Percentiles rank a stretch among this genome's conserved stretches.
Evolutionary conservation across 2,888 invertebrate species (phyloP).

Genomic region (Drosophila subquinaria): DNA sequence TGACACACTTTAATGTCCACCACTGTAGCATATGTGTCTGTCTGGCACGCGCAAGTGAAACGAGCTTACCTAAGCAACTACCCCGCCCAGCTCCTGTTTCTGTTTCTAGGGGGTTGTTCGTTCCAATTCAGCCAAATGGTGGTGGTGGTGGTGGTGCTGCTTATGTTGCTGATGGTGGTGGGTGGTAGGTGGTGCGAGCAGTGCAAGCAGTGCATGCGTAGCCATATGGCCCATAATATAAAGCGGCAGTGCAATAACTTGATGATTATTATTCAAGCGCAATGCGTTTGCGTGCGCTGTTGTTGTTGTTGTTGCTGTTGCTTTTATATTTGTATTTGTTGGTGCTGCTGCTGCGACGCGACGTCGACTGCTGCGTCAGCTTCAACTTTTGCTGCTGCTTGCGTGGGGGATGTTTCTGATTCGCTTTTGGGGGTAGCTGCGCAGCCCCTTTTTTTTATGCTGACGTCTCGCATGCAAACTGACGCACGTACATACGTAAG

Average conservation of each 20-base stretch:
- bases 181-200: slow-evolving; percentile 37
- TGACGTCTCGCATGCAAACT: slow-evolving; percentile 17
- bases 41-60: slow-evolving; percentile 70
- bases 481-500: slow-evolving; percentile 3
- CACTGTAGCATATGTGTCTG: slow-evolving; percentile 45
- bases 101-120: slow-evolving; percentile 22
- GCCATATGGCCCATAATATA: slow-evolving; percentile 46
- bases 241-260: slow-evolving; percentile 3
- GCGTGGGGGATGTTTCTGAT: slow-evolving; percentile 54
- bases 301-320: slow-evolving; percentile 35
- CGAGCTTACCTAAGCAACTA: slow-evolving; percentile 52
- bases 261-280: slow-evolving; percentile 37
- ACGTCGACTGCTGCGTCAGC: neutral
- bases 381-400: slow-evolving; percentile 7
- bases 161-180: slow-evolving; percentile 4
- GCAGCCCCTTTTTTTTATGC: slow-evolving; percentile 40
- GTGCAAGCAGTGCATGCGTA: slow-evolving; percentile 72
- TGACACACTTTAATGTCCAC: slow-evolving; percentile 17
- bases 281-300: slow-evolving; percentile 62
- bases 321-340: neutral
- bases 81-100: slow-evolving; percentile 17
- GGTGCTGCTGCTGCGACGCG: slow-evolving; percentile 1
- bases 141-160: slow-evolving; percentile 17
- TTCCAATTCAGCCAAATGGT: slow-evolving; percentile 18
- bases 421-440: slow-evolving; percentile 62